phyloP scores from a whole-genome alignment of 2,888 invertebrate species.

The Cheilosia vulpina region DNA sequence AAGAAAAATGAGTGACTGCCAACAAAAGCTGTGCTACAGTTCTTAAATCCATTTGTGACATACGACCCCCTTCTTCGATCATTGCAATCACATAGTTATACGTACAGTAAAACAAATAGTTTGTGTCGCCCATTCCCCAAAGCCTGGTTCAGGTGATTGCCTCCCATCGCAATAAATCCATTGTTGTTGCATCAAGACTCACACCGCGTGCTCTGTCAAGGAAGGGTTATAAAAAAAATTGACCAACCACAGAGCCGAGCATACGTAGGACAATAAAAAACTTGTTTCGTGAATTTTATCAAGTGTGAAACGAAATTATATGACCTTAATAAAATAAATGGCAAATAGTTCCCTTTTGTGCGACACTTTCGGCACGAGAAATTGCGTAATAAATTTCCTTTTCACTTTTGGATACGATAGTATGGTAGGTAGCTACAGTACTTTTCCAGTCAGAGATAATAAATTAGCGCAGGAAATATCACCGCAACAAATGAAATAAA shows the following conservation, averaged over 20 bases:
- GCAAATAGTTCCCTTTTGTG: slow-evolving; percentile 19
- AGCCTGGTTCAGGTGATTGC: too few relatives aligned
- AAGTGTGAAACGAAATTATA: slow-evolving; percentile 58
- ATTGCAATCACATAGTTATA: too few relatives aligned
- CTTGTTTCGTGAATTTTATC: slow-evolving; percentile 36
- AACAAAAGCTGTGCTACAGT: too few relatives aligned
- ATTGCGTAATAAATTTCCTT: slow-evolving; percentile 56
- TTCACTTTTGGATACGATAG: neutral
- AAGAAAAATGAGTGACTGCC: too few relatives aligned
- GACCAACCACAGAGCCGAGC: slow-evolving; percentile 23
- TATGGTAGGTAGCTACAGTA: slow-evolving; percentile 3
- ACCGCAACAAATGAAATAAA: slow-evolving; percentile 26
- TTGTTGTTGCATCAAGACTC: too few relatives aligned
- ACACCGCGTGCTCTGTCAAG: neutral
- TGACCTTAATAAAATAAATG: slow-evolving; percentile 61
- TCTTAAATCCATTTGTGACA: too few relatives aligned
- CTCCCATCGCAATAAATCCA: too few relatives aligned
- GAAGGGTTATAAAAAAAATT: slow-evolving; percentile 17
- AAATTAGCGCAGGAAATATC: slow-evolving; percentile 52
- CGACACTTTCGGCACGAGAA: slow-evolving; percentile 8
- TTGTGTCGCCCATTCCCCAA: too few relatives aligned
- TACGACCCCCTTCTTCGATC: too few relatives aligned
- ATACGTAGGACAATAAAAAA: slow-evolving; percentile 10
- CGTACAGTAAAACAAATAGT: too few relatives aligned
- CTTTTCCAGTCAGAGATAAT: slow-evolving; percentile 29